phyloP scores from a whole-genome alignment of 1,140 invertebrate genomes.

The Habropoda laboriosa region DNA sequence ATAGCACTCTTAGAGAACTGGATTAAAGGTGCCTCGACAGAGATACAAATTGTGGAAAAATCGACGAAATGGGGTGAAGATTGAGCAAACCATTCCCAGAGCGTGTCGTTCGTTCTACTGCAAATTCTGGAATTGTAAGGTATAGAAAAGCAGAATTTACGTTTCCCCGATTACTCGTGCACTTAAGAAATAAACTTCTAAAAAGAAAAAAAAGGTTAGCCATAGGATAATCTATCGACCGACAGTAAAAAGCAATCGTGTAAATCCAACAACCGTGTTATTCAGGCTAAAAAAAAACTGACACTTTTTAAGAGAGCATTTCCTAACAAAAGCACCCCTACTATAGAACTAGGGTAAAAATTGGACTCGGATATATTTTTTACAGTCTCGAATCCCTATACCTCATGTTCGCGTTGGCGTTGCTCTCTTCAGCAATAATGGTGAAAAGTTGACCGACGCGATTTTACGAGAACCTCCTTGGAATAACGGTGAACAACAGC shows the following conservation, averaged over 20 bases:
- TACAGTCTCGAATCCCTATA: not conserved
- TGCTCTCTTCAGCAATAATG: constrained; percentile 1
- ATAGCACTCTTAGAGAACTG: too few relatives aligned
- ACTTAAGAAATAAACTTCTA: not conserved
- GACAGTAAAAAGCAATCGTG: too few relatives aligned
- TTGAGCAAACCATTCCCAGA: not conserved
- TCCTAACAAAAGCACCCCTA: rapidly evolving
- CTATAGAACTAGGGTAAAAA: too few relatives aligned
- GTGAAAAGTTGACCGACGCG: not conserved
- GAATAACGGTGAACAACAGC: constrained; percentile 21
- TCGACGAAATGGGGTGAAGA: not conserved
- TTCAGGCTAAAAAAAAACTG: too few relatives aligned
- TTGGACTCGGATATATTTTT: not conserved
- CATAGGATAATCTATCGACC: too few relatives aligned
- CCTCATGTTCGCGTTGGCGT: too few relatives aligned
- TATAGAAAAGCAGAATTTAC: too few relatives aligned
- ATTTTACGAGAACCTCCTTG: not conserved
- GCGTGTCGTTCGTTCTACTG: not conserved
- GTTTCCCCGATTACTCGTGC: too few relatives aligned
- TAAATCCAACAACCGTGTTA: not conserved
- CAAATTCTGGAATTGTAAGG: too few relatives aligned
- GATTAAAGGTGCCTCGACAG: too few relatives aligned
- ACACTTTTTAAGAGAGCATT: not conserved
- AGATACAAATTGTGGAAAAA: not conserved
- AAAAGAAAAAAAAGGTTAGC: too few relatives aligned